Evolutionary conservation across 2,888 invertebrate species (phyloP).

Genomic region (Harpalus rubripes): DNA sequence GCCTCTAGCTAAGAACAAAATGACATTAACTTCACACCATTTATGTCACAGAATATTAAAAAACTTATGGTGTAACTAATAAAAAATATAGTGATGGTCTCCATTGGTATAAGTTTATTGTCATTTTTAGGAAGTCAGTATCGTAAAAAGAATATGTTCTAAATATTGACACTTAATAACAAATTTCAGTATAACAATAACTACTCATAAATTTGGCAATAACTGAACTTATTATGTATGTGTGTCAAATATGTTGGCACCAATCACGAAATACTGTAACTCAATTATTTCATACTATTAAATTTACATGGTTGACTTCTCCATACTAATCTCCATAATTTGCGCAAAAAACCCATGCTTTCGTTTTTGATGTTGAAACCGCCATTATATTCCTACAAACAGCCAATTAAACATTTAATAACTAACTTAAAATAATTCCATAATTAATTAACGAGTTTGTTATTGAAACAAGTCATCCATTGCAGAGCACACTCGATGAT

Average conservation of each 20-base stretch:
- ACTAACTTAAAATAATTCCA: constrained; percentile 51
- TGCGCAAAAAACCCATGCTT: constrained; percentile 37
- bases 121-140: no score
- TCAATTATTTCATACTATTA: constrained; percentile 38
- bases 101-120: no score
- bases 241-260: constrained; percentile 31
- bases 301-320: constrained; percentile 35
- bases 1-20: no score
- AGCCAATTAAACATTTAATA: constrained; percentile 56
- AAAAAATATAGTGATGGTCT: no score
- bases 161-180: not conserved
- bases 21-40: no score
- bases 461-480: constrained; percentile 26
- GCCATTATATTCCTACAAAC: constrained; percentile 40
- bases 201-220: constrained; percentile 17
- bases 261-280: constrained; percentile 13
- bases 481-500: constrained; percentile 26
- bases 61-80: no score
- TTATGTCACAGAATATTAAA: no score
- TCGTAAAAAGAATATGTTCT: not conserved
- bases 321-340: constrained; percentile 32
- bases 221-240: constrained; percentile 10
- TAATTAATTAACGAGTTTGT: constrained; percentile 49
- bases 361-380: constrained; percentile 29
- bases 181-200: not conserved